phyloP scores from a whole-genome alignment of 1,140 invertebrate genomes.

The Trinorchestia longiramus region DNA sequence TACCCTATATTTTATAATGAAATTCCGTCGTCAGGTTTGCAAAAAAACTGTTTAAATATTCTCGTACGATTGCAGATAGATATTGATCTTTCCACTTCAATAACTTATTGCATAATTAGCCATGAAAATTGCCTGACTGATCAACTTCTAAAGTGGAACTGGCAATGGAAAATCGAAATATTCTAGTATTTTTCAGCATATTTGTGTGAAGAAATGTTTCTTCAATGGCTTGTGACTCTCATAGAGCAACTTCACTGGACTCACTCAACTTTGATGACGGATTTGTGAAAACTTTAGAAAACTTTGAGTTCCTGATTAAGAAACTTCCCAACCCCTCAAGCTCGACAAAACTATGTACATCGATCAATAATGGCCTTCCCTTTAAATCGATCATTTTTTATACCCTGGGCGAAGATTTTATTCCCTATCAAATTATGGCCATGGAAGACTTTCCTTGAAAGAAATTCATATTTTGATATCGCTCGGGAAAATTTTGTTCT shows the following conservation, averaged over 20 bases:
- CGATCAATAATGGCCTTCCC: conserved; percentile 6
- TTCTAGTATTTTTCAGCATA: background rate
- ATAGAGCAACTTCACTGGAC: background rate
- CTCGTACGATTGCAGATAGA: background rate
- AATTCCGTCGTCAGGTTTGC: background rate
- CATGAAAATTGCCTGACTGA: background rate
- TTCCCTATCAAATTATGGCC: background rate
- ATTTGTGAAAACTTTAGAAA: background rate
- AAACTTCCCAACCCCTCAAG: background rate
- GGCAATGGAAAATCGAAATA: background rate
- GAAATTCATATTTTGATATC: background rate
- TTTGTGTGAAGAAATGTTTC: background rate
- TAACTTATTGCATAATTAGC: background rate
- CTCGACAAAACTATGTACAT: background rate
- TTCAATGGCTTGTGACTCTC: background rate
- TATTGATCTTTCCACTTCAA: background rate
- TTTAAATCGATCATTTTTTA: background rate
- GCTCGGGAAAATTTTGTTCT: background rate
- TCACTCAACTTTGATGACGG: background rate
- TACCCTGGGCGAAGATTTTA: background rate
- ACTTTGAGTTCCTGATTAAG: background rate
- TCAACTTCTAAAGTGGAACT: background rate
- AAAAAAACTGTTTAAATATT: background rate
- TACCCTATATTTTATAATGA: background rate
- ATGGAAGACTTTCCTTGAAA: background rate